A percentile compares a stretch with the other conserved stretches of the same genome.
These are phyloP conservation scores for Otolemur garnettii DNA, from an alignment of 2,113 vertebrate species.

Conservation along the genomic window DNA sequence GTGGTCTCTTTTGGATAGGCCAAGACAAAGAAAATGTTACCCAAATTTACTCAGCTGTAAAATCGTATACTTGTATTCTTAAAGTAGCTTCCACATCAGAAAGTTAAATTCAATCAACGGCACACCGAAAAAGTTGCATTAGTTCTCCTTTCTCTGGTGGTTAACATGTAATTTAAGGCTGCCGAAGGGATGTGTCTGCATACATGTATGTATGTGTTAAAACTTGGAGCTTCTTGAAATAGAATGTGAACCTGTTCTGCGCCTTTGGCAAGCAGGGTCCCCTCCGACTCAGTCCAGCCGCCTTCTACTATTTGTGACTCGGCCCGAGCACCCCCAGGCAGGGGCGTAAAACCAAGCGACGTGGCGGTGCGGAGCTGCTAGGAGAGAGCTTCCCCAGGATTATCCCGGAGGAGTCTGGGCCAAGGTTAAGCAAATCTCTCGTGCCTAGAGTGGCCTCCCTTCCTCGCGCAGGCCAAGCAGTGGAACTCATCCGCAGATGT, in stretches of 20 bases:
- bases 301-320: not conserved
- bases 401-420: too few relatives aligned
- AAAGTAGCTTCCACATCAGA: not conserved
- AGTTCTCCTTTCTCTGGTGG: not conserved
- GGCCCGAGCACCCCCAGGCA: not conserved
- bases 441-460: too few relatives aligned
- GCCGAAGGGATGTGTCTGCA: not conserved
- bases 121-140: not conserved
- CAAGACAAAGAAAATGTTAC: not conserved
- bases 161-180: not conserved
- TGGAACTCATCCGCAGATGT: rapidly evolving
- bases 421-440: too few relatives aligned
- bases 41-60: not conserved
- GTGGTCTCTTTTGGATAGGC: not conserved
- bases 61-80: not conserved
- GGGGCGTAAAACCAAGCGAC: not conserved
- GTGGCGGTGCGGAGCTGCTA: not conserved
- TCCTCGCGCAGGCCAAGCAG: not conserved
- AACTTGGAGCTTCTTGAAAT: not conserved
- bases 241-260: not conserved
- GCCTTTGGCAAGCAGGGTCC: not conserved
- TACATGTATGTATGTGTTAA: too few relatives aligned
- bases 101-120: not conserved
- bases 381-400: not conserved
- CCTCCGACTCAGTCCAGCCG: not conserved